Evolutionary conservation across 2,113 vertebrate species (phyloP).

Genomic region (pig (Sus scrofa)): DNA sequence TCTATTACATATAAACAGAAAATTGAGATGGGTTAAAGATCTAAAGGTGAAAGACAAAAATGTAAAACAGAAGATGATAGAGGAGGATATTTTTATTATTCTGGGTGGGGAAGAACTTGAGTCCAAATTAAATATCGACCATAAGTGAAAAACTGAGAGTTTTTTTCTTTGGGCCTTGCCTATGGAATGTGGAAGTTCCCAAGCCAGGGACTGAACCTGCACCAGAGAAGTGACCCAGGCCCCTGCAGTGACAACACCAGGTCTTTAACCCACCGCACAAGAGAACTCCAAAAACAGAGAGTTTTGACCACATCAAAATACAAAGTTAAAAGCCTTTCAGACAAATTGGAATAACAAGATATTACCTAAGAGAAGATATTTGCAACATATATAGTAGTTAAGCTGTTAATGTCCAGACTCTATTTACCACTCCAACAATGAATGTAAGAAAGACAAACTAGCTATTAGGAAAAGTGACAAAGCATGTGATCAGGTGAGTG

Average conservation of each 20-base stretch:
- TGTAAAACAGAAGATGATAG: background rate
- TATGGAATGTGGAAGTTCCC: no score
- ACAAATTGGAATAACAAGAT: background rate
- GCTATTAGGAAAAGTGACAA: background rate
- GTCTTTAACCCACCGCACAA: no score
- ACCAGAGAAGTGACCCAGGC: no score
- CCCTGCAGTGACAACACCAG: no score
- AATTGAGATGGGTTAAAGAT: background rate
- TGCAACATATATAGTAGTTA: background rate
- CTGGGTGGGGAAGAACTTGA: background rate
- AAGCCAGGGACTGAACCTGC: no score
- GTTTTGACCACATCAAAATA: background rate
- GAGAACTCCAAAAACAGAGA: background rate
- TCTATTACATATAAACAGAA: background rate
- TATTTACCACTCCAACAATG: background rate
- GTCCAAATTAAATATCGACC: background rate
- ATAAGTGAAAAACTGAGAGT: background rate
- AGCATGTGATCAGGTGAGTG: background rate
- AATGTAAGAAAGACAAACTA: background rate
- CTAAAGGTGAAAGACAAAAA: background rate
- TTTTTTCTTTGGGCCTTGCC: no score
- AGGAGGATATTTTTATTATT: constrained; percentile 39
- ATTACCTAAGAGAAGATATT: background rate
- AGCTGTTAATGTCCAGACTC: background rate
- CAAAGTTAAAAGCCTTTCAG: background rate